Conservation (phyloP, 2,888 invertebrate genomes). For the Meghimatium bilineatum region DNA sequence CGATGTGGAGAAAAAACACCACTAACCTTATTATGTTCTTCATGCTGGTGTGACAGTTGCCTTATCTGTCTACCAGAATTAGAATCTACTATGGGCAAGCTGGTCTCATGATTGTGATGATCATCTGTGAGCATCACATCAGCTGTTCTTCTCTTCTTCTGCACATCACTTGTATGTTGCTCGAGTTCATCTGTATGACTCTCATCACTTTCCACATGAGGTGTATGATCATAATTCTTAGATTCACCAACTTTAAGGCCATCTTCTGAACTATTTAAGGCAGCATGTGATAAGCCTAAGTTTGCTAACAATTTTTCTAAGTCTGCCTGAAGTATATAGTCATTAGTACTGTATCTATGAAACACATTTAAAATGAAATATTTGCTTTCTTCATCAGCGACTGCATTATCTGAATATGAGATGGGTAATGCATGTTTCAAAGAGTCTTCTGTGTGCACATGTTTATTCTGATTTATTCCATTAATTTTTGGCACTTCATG, state of each 20-base stretch:
- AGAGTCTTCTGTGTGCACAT: neutral
- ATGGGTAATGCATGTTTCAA: neutral
- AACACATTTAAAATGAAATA: constrained; percentile 13
- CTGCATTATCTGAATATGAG: neutral
- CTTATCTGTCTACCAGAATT: neutral
- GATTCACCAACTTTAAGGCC: neutral
- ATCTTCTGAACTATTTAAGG: constrained; percentile 13
- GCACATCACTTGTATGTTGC: too few relatives aligned
- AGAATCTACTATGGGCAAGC: neutral
- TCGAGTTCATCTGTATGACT: too few relatives aligned
- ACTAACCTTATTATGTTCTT: constrained; percentile 12
- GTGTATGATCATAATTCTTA: neutral
- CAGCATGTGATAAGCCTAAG: neutral
- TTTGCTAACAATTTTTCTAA: neutral
- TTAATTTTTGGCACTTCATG: neutral
- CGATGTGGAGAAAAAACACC: neutral
- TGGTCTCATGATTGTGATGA: neutral
- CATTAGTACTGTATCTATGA: constrained; percentile 12
- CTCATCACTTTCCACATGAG: neutral
- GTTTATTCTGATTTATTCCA: neutral
- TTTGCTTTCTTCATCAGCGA: neutral
- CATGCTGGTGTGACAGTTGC: neutral
- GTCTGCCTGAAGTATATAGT: neutral
- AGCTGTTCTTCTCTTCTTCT: neutral
- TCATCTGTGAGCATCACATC: neutral